Evolutionary conservation across 1,140 invertebrate species (phyloP).

Genomic region (Aethina tumida): DNA sequence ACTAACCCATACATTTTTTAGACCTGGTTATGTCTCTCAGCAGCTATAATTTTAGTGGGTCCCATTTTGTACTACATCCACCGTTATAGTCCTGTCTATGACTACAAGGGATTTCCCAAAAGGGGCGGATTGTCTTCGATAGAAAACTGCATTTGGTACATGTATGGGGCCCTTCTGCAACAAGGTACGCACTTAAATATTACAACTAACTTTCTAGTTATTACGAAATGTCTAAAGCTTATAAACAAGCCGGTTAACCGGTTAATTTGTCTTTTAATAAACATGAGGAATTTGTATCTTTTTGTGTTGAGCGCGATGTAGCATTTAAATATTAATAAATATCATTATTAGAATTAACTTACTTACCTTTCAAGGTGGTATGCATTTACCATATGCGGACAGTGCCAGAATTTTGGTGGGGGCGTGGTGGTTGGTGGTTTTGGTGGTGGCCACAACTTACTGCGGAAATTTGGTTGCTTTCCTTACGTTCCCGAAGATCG

Average conservation of each 20-base stretch:
- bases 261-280: no score
- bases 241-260: no score
- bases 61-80: conserved; percentile 72
- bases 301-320: no score
- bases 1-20: conserved; percentile 34
- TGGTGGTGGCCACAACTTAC: conserved; percentile 85
- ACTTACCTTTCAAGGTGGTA: conserved; percentile 55
- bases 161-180: conserved; percentile 80
- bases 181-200: conserved; percentile 55
- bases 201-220: no score
- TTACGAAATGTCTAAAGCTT: no score
- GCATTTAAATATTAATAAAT: no score
- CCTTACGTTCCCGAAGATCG: conserved; percentile 82
- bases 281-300: no score
- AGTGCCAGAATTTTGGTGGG: conserved; percentile 82
- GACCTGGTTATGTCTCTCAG: conserved; percentile 73
- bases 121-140: conserved; percentile 55
- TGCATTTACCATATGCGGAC: conserved; percentile 71
- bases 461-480: conserved; percentile 89
- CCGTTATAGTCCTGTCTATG: conserved; percentile 58
- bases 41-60: conserved; percentile 62
- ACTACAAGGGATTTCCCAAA: conserved; percentile 43
- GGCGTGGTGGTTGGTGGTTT: conserved; percentile 87
- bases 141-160: conserved; percentile 79
- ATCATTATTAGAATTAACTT: no score